Evolutionary conservation across 2,113 vertebrate species (phyloP), one percentile per base, ranked within the genome.

Genomic region (Lates calcarifer): DNA sequence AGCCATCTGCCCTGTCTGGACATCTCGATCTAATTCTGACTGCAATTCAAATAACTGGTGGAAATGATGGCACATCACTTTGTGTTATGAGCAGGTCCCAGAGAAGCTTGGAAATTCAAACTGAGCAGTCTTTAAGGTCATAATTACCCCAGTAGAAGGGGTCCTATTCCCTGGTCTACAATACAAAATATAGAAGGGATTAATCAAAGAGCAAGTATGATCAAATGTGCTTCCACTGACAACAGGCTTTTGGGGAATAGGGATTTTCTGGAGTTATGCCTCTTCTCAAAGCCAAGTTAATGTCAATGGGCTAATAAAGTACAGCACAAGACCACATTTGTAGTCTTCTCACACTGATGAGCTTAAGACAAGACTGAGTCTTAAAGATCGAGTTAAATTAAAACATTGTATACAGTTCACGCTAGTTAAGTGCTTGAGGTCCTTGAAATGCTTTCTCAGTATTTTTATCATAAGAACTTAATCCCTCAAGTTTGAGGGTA

Each of bases 321-420:
- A 79, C 28, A 64, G 37, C 20, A 62, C n/a, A 22, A 66, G n/a
- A 76, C 20, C 35, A 63, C 57, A 83, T 66, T 73, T 63, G 55
- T 45, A 68, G 51, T 82, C 77, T 35, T 61, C 79, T 60, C 72
- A 51, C 63, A 28, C 55, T 63, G 82, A 82, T 77, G 39, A 39
- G 49, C 61, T 69, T 22, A 33, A 71, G 26, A 79, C 7, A 5
- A 55, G 37, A 22, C 20, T 2, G 9, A 61, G 64, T 33, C 65
- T 70, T 49, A 61, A 49, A 81, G 57, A 85, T 81, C 55, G 57
- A 65, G 70, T 51, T 57, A 18, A 75, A 85, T 90, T 78, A 73
- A 78, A 78, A 65, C 45, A 75, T 71, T 28, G 35, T n/a, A 60
- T 33, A 67, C 39, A 37, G 47, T 62, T 64, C 31, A 47, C 20